Evolutionary conservation across 2,888 invertebrate genomes (phyloP), one percentile per base, ranked within the genome.

Genomic region (Polydesmus complanatus): DNA sequence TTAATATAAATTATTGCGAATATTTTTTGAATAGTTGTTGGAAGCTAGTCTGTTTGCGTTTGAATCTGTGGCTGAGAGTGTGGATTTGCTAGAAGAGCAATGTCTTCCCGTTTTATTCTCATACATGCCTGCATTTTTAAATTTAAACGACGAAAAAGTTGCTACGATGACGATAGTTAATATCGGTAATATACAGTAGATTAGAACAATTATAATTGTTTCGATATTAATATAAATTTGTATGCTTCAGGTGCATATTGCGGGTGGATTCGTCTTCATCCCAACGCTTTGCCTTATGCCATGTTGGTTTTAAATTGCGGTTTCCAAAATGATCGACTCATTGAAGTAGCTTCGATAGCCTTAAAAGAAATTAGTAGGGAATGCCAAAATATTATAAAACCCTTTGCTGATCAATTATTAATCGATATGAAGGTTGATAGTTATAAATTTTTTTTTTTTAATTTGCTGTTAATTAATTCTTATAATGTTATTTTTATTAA

Each of bases 351-450:
- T 0, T 91, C 92, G 2, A 82, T 92, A 73, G 92, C 94, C 25
- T 78, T 94, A 14, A 88, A 92, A 71, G 92, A 92, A 70, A 80
- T 95, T 49, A 84, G 88, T 37, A 78, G 85, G 47, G 90, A 91
- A 72, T 91, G 91, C 71, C 81, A 83, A 68, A 68, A 81, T 56
- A 83, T 84, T 70, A 79, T 94, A 66, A 79, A 82, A 55, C 85
- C 86, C 0, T 86, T 83, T 68, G 87, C 87, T 0, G 82, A 83
- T 25, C 84, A 85, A 62, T 81, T 93, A 62, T 79, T 92, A 2
- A 78, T 80, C 23, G 83, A 86, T 1, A 83, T 86, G 67, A 70
- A 74, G 71, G n/a, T n/a, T n/a, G n/a, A n/a, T n/a, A n/a, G n/a
- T n/a, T n/a, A n/a, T n/a, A n/a, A n/a, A n/a, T 74, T 73, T 63